Percentiles rank a stretch among this genome's conserved stretches.
Conservation (phyloP, 2,113 vertebrate species). For the Vulpes vulpes region DNA sequence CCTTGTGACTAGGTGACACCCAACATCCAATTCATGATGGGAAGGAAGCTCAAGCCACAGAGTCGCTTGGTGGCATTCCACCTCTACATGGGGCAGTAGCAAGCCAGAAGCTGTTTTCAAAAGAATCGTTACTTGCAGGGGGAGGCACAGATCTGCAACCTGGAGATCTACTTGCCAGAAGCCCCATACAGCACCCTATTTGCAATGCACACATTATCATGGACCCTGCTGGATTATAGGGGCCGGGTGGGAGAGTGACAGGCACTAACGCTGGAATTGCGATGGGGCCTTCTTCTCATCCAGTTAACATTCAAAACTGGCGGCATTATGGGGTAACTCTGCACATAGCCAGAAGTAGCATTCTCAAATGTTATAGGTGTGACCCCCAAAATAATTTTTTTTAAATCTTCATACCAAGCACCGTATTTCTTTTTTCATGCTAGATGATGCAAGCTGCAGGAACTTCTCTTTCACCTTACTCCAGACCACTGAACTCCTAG, state of each 20-base stretch:
- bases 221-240: not conserved
- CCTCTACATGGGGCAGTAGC: not conserved
- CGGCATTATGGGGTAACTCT: not conserved
- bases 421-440: not conserved
- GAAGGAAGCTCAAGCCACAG: not conserved
- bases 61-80: not conserved
- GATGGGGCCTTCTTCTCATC: not conserved
- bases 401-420: not conserved
- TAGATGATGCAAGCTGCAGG: not conserved
- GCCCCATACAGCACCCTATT: not conserved
- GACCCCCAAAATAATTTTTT: not conserved
- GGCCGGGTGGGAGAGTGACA: not conserved
- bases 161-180: not conserved
- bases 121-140: not conserved
- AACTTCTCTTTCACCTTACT: not conserved
- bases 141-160: not conserved
- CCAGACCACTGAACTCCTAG: not conserved
- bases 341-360: not conserved
- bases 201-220: not conserved
- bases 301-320: not conserved
- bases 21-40: not conserved
- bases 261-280: not conserved
- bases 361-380: not conserved
- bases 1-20: not conserved
- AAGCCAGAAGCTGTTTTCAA: slow-evolving; percentile 8